Conservation (phyloP, 2,113 vertebrate species). For the Cololabis saira region DNA sequence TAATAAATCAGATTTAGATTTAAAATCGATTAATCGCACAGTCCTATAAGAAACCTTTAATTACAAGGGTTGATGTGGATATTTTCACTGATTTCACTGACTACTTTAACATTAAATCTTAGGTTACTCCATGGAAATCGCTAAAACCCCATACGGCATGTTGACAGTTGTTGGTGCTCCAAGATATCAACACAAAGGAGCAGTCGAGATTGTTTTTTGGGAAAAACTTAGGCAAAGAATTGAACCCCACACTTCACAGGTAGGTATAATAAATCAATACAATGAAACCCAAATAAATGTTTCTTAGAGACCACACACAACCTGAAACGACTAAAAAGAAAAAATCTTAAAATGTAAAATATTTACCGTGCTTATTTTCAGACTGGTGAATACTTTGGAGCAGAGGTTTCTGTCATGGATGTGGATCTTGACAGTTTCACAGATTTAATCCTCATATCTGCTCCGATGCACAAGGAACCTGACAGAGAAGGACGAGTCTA, state of each 20-base stretch:
- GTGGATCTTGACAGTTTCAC: constrained; percentile 59
- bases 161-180: constrained; percentile 75
- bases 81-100: neutral
- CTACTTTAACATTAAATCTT: constrained; percentile 2
- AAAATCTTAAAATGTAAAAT: neutral
- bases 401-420: constrained; percentile 82
- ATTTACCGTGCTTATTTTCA: constrained; percentile 37
- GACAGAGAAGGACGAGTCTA: constrained; percentile 83
- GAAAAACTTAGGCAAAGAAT: fast-evolving
- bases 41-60: too few relatives aligned
- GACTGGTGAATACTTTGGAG: constrained; percentile 88
- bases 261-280: constrained; percentile 10
- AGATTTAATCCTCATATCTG: constrained; percentile 85
- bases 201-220: constrained; percentile 19
- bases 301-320: neutral
- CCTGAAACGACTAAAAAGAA: neutral
- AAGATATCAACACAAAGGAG: constrained; percentile 70
- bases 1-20: too few relatives aligned
- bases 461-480: constrained; percentile 75
- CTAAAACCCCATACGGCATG: fast-evolving
- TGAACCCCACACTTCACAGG: constrained; percentile 48
- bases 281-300: neutral
- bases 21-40: too few relatives aligned
- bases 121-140: constrained; percentile 78
- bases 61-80: neutral